Evolutionary conservation across 2,888 invertebrate genomes (phyloP).

Genomic region (Synanthedon formicaeformis): DNA sequence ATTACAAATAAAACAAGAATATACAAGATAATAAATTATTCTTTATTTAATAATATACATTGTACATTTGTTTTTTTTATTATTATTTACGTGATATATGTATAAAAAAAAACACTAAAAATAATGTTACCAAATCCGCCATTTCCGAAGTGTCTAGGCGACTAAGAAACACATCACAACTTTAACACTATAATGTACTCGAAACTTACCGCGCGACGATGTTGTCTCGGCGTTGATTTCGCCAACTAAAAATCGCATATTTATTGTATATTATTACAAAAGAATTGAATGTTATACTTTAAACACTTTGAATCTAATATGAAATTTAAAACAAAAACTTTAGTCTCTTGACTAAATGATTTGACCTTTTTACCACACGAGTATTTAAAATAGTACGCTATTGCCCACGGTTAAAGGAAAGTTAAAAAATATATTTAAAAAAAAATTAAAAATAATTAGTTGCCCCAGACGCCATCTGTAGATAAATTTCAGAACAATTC

Average conservation of each 20-base stretch:
- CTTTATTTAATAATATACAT: constrained; percentile 17
- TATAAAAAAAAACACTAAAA: background rate
- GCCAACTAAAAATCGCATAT: constrained; percentile 48
- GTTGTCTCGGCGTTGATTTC: constrained; percentile 14
- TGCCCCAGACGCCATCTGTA: too few species aligned
- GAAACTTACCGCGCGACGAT: constrained; percentile 44
- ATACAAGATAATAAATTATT: constrained; percentile 24
- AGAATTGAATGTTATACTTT: too few species aligned
- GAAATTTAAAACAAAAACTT: background rate
- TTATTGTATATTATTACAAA: background rate
- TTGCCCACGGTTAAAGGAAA: too few species aligned
- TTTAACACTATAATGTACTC: constrained; percentile 50
- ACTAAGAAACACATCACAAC: constrained; percentile 26
- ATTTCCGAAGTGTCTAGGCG: background rate
- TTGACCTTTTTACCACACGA: background rate
- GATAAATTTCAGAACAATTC: too few species aligned
- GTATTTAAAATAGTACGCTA: background rate
- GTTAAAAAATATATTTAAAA: too few species aligned
- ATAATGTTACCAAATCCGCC: background rate
- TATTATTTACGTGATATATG: background rate
- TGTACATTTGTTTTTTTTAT: background rate
- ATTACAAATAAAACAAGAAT: constrained; percentile 29
- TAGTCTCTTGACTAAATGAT: background rate
- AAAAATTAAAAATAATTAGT: too few species aligned
- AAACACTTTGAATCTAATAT: background rate